Base-by-base conservation (phyloP, 1,140 invertebrate species). In the Leucophenga varia region DNA sequence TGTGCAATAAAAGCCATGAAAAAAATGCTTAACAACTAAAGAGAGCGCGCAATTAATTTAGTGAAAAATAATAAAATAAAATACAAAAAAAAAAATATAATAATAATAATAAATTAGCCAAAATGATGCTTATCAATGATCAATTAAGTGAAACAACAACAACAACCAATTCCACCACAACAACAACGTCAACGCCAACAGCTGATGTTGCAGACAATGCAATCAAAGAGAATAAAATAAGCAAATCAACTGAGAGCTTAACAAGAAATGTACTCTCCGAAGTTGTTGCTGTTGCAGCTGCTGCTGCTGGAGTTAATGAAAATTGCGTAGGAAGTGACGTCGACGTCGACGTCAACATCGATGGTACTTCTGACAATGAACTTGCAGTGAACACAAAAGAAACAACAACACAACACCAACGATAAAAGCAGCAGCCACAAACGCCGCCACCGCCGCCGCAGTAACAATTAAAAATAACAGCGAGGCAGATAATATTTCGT, bases 101-200 rank as follows among this genome's bases (percentile, higher is more conserved):
- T 25, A 25, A 25, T 25, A 25, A 25, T 25, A 6, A 25, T 25
- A 6, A 25, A 25, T 25, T 6, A 25, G 22, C 22, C 22, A 25
- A n/a, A 25, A 25, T 25, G 22, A 25, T 25, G 22, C 22, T 25
- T 10, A 25, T 6, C 10, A 25, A 25, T 10, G 22, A 25, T 25
- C 5, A 25, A 25, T 6, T 10, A 25, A 25, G 22, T 5, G 5
- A 10, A 25, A 25, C 22, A 19, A 3, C 19, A 45, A 28, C 21
- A 45, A 45, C 8, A 10, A 18, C 25, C 7, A 32, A 3, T 19
- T 16, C 13, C 31, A 43, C 7, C 45, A 51, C 1, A 18, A n/a
- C 5, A 16, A 52, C 17, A 51, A 54, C 55, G n/a, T n/a, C n/a
- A n/a, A n/a, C n/a, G 44, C 43, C 36, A 43, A 37, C 37, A 42